A percentile compares a stretch with the other conserved stretches of the same genome.
These are phyloP conservation scores for Etheostoma perlongum DNA, from an alignment of 2,797 vertebrate species.

Conservation along the genomic window DNA sequence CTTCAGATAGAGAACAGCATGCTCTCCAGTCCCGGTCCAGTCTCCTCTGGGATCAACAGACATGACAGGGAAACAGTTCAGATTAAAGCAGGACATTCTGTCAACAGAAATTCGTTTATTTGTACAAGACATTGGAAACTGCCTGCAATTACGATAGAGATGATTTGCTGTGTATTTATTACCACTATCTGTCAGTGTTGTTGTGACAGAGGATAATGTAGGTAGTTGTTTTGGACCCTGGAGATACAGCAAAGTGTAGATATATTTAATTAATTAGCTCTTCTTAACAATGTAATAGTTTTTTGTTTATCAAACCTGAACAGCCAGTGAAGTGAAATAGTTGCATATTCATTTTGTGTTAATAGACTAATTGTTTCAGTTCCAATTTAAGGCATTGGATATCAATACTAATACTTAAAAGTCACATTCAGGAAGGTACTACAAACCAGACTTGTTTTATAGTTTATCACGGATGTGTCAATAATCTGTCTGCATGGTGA, in stretches of 20 bases:
- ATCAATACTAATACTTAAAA: background rate
- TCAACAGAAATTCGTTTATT: background rate
- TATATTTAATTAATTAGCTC: background rate
- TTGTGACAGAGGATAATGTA: background rate
- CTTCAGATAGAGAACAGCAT: background rate
- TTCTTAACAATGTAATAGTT: background rate
- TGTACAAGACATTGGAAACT: background rate
- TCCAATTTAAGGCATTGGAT: background rate
- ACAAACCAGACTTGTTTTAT: background rate
- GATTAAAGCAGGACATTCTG: background rate
- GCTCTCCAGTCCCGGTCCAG: background rate
- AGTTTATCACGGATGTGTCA: background rate
- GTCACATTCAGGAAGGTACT: background rate
- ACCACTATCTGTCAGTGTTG: background rate
- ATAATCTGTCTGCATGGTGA: background rate
- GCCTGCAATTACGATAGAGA: too few species aligned
- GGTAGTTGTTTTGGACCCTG: background rate
- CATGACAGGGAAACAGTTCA: constrained; percentile 1
- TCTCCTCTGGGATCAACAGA: constrained; percentile 12
- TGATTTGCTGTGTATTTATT: background rate
- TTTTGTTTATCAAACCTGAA: background rate
- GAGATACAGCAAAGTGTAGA: background rate
- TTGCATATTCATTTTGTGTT: background rate
- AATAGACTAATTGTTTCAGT: background rate
- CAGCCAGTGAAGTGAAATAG: background rate